Base-by-base conservation (phyloP, 2,797 vertebrate species). In the Hydrophis major region DNA sequence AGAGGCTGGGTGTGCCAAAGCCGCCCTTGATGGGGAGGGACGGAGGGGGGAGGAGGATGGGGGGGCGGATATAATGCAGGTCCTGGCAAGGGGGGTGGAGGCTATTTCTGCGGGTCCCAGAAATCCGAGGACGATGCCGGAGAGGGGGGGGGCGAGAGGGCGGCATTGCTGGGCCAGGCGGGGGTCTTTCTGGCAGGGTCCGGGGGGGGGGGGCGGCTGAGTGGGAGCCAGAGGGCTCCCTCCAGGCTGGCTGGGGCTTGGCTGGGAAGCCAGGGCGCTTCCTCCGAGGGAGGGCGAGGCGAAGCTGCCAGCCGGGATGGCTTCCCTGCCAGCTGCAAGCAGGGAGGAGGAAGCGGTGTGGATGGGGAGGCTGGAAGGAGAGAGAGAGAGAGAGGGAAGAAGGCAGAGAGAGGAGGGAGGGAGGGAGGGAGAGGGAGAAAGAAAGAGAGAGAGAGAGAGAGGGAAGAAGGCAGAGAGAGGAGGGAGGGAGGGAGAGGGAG, bases 291-390 rank as follows among this genome's bases (percentile, higher is more conserved):
- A 10, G 59, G 86, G 22, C 4, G 25, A 61, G 32, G 4, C 47
- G 1, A 16, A 25, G 63, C 91, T 91, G 63, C 88, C 93, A 27
- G 28, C 88, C 88, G 7, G 20, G 7, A 57, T 86, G 74, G 27
- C 60, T 60, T 59, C 8, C 69, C 91, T 32, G 74, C 78, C 93
- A 88, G 93, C 92, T 92, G 94, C 94, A 87, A 91, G 92, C 50
- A 74, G n/a, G 74, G 57, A 11, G 20, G 87, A n/a, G 63, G 89
- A 92, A 91, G 42, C 28, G 55, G 16, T 66, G 22, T 22, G 61
- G 16, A 20, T 37, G 27, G 8, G 47, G 74, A 47, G 20, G 90
- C 32, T 0, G 37, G 6, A 10, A 14, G 25, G 8, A 5, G 50
- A 42, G 86, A 87, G 50, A 87, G 50, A 6, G 2, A 10, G 47